Conservation (phyloP, 1,140 invertebrate genomes). For the Proctacanthus coquilletti region DNA sequence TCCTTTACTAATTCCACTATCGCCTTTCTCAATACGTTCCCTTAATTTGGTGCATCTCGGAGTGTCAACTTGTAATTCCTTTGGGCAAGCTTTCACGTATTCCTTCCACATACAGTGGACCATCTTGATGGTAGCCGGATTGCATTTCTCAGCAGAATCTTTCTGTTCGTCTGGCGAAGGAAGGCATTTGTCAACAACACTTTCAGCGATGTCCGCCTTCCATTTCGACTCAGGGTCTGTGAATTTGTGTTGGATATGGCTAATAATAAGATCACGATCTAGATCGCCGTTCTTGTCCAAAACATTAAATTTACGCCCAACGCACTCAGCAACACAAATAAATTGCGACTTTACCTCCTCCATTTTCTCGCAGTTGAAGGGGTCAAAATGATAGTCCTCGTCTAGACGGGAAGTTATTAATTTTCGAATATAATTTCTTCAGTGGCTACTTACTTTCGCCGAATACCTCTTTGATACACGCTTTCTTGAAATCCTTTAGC, state of each 20-base stretch:
- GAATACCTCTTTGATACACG: too few species aligned
- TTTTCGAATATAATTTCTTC: too few species aligned
- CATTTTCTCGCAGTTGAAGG: constrained; percentile 9
- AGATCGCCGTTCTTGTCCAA: constrained; percentile 7
- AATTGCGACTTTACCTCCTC: constrained; percentile 6
- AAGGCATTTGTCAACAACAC: constrained; percentile 7
- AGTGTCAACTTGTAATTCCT: constrained; percentile 6
- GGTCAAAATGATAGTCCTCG: constrained; percentile 6
- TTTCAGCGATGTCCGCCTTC: constrained; percentile 3
- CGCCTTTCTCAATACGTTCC: constrained; percentile 5
- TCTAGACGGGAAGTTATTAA: constrained; percentile 4
- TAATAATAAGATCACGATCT: constrained; percentile 6
- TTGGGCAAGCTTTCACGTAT: constrained; percentile 8
- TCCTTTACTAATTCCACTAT: background rate
- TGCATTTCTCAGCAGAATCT: constrained; percentile 3
- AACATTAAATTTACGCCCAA: constrained; percentile 3
- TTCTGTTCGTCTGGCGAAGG: constrained; percentile 1
- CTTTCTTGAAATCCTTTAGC: too few species aligned
- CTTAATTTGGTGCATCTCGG: constrained; percentile 7
- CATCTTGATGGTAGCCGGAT: constrained; percentile 5
- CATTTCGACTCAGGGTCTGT: constrained; percentile 1
- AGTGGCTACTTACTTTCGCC: too few species aligned
- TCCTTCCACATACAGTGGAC: constrained; percentile 8
- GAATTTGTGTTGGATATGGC: background rate
- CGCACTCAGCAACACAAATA: constrained; percentile 8